Conservation (phyloP, 2,797 vertebrate species). For the Malurus splendens region DNA sequence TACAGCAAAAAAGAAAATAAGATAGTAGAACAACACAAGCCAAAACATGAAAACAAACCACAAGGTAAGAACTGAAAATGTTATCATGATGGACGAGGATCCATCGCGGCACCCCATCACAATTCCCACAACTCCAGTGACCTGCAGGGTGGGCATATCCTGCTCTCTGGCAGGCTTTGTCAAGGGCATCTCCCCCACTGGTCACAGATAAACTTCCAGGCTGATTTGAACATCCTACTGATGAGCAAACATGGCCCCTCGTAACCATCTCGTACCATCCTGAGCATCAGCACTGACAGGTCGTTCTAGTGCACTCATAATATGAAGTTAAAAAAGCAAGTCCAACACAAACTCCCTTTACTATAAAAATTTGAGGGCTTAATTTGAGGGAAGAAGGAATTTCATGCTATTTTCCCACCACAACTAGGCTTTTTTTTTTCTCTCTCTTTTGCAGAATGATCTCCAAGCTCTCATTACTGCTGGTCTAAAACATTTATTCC, state of each 20-base stretch:
- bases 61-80: neutral
- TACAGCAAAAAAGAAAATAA: neutral
- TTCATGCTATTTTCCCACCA: neutral
- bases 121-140: neutral
- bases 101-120: neutral
- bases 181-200: neutral
- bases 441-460: neutral
- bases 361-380: neutral
- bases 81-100: neutral
- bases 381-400: neutral
- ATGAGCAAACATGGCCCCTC: neutral
- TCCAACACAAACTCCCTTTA: neutral
- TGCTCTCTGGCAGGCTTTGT: neutral
- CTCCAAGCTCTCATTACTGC: constrained; percentile 41
- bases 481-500: constrained; percentile 42
- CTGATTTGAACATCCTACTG: neutral
- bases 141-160: neutral
- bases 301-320: neutral
- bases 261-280: accelerated
- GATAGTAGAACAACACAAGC: neutral
- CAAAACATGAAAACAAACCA: neutral
- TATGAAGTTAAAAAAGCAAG: neutral
- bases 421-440: neutral
- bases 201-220: neutral
- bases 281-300: neutral